phyloP scores from a whole-genome alignment of 2,113 vertebrate genomes.

The Syngnathus floridae region DNA sequence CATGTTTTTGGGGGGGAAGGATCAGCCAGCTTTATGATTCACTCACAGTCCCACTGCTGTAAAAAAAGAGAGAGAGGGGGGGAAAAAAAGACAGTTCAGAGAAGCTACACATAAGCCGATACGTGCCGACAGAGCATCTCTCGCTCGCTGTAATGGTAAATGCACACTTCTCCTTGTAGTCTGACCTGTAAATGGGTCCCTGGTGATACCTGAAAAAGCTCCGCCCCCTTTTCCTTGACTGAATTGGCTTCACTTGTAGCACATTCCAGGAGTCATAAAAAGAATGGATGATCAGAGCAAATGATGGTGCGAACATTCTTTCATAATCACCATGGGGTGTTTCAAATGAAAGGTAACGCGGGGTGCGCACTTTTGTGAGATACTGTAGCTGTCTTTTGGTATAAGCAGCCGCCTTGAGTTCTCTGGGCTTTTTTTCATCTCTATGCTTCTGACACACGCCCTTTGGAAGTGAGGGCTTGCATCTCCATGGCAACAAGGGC shows the following conservation, averaged over 20 bases:
- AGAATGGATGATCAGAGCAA: slow-evolving; percentile 8
- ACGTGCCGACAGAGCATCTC: neutral
- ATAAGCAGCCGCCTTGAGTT: slow-evolving; percentile 31
- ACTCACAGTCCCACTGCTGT: slow-evolving; percentile 27
- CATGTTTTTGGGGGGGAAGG: slow-evolving; percentile 39
- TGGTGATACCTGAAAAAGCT: slow-evolving; percentile 17
- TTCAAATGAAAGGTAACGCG: neutral
- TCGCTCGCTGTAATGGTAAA: slow-evolving; percentile 11
- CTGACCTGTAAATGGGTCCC: slow-evolving; percentile 48
- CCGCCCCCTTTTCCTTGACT: slow-evolving; percentile 4
- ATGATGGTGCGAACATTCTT: neutral
- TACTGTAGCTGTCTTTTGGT: neutral
- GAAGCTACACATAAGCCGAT: neutral
- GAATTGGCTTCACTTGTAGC: slow-evolving; percentile 15
- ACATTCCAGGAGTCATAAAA: slow-evolving; percentile 15
- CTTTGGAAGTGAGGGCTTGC: slow-evolving; percentile 13
- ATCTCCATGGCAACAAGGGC: slow-evolving; percentile 25
- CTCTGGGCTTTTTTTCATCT: slow-evolving; percentile 14
- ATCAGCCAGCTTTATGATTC: slow-evolving; percentile 17
- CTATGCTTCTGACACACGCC: slow-evolving; percentile 19
- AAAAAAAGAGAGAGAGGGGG: slow-evolving; percentile 15
- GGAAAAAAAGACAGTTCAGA: slow-evolving; percentile 14
- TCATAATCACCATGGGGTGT: neutral
- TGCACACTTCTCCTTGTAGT: slow-evolving; percentile 21
- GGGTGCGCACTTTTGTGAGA: neutral